Base-by-base conservation (phyloP, 2,113 vertebrate genomes). In the Tylochromis polylepis region DNA sequence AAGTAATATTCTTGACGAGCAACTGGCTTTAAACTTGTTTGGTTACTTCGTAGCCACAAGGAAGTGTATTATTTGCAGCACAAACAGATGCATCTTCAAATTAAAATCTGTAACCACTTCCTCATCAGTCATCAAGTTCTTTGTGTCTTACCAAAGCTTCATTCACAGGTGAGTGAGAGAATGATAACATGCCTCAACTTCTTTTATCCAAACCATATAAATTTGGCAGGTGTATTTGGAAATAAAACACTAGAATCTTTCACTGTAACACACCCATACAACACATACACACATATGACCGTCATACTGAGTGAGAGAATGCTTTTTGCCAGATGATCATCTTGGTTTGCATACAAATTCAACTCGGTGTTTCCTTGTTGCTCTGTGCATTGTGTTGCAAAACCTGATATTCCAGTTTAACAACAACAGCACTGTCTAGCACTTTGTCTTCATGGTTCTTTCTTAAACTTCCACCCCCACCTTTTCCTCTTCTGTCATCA, bases 391-490 rank as follows among this genome's bases (percentile, higher is more conserved):
- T 72, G 84, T 87, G 38, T 59, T 31, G 11, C 15, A 31, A 59
- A 93, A 85, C 89, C 91, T 57, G 92, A 81, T 6, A 3, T 31
- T 79, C 92, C 81, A 65, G 93, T 84, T 84, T 3, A 27, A 70
- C 90, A 85, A 84, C 82, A 89, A 57, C 84, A 75, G 14, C 67
- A 72, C 59, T 67, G 11, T 55, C 59, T 29, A 46, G 12, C 9
- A n/a, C 20, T 53, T 22, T n/a, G 43, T 70, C 34, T 82, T 5
- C 2, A 2, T 14, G 41, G 80, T 75, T 60, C 24, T 62, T 81
- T 85, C 41, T 80, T 2, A 12, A 18, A n/a, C 56, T 85, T 27
- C 34, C 6, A 14, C 49, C 79, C 34, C 34, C 12, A 24, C 59
- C 43, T 46, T 72, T 72, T 72, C n/a, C 41, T 82, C 31, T 29